Conservation (phyloP, 2,888 invertebrate genomes). For the Nemoura dubitans region DNA sequence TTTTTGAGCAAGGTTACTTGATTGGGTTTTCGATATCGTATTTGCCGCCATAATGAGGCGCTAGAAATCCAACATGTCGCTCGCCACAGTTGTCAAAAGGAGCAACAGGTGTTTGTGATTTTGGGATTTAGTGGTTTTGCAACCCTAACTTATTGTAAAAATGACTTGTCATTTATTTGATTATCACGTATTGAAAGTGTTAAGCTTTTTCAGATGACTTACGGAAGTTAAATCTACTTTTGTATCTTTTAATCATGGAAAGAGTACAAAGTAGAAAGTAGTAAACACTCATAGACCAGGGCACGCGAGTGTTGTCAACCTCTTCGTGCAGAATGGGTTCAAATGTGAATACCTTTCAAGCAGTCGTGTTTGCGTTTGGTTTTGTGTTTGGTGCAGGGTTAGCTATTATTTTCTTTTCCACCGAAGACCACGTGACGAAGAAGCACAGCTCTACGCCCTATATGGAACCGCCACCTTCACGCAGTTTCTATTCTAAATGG, state of each 20-base stretch:
- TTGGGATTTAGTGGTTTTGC: too few relatives aligned
- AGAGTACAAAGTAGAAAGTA: too few relatives aligned
- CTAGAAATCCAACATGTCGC: too few relatives aligned
- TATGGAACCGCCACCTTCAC: slow-evolving; percentile 54
- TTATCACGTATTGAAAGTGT: too few relatives aligned
- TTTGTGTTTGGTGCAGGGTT: slow-evolving; percentile 54
- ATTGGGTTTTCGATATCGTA: not conserved
- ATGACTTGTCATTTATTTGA: too few relatives aligned
- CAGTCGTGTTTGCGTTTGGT: slow-evolving; percentile 53
- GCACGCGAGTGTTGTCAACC: not conserved
- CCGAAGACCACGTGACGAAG: slow-evolving; percentile 45
- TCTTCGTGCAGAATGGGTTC: not conserved
- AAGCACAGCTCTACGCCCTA: slow-evolving; percentile 51
- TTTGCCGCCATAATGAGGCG: too few relatives aligned
- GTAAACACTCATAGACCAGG: not conserved
- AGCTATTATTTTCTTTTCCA: slow-evolving; percentile 51
- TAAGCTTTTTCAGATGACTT: too few relatives aligned
- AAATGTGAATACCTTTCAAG: slow-evolving; percentile 30
- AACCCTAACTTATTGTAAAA: too few relatives aligned
- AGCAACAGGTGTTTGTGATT: too few relatives aligned
- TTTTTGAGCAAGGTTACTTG: not conserved
- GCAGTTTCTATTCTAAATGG: slow-evolving; percentile 48
- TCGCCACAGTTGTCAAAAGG: too few relatives aligned
- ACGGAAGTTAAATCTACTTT: too few relatives aligned
- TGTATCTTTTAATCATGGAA: too few relatives aligned